Evolutionary conservation across 2,113 vertebrate genomes (phyloP).

Genomic region (Notarius lentiginosus): DNA sequence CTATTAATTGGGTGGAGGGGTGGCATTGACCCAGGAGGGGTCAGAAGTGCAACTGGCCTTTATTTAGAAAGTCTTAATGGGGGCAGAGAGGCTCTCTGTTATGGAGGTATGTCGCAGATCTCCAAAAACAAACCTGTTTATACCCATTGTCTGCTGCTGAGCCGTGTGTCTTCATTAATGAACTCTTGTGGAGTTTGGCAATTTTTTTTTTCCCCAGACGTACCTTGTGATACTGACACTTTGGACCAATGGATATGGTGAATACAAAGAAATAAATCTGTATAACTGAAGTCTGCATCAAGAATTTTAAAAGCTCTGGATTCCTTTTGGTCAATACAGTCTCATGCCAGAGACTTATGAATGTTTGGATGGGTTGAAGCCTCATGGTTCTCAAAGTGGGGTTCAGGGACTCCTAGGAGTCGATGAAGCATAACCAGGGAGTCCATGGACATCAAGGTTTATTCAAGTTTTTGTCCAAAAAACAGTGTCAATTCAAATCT

Average conservation of each 20-base stretch:
- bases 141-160: conserved; percentile 60
- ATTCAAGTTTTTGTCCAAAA: not conserved
- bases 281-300: not conserved
- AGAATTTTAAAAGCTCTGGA: not conserved
- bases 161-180: conserved; percentile 68
- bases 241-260: conserved; percentile 46
- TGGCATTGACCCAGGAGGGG: conserved; percentile 42
- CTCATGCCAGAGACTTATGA: not conserved
- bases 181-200: conserved; percentile 59
- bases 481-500: not conserved
- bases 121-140: conserved; percentile 55
- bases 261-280: conserved; percentile 3
- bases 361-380: not conserved
- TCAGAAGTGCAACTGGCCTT: conserved; percentile 42
- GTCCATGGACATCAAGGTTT: not conserved
- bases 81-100: conserved; percentile 57
- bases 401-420: not conserved
- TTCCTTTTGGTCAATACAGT: not conserved
- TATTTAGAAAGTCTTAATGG: conserved; percentile 44
- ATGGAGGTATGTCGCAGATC: conserved; percentile 59
- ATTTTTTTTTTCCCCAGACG: conserved; percentile 31
- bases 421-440: not conserved
- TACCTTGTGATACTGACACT: conserved; percentile 61
- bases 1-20: conserved; percentile 37
- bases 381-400: not conserved